Evolutionary conservation across 2,113 vertebrate species (phyloP), one percentile per base, ranked within the genome.

Genomic region (Siniperca chuatsi): DNA sequence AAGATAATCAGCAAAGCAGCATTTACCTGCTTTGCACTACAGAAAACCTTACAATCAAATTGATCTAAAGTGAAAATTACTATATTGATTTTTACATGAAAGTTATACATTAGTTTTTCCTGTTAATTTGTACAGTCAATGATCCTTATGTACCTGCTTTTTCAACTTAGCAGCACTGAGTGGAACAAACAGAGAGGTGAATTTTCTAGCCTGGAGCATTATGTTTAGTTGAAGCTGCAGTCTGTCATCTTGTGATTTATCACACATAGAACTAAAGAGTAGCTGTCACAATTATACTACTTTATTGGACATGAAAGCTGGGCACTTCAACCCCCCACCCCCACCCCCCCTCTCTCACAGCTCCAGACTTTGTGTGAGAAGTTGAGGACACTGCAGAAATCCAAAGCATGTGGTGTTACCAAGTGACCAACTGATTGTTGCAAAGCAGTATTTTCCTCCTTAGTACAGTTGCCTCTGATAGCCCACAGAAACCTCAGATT

Each of bases 211-310:
- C 90, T 58, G 46, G 57, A 92, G 94, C 83, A 81, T 92, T 94
- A 86, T 92, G 87, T 94, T 95, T 92, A 92, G 92, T 92, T 25
- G 86, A 90, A 95, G 85, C 91, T 92, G 92, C 93, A 89, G 92
- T 89, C 92, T 93, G 92, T 93, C 93, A 92, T 90, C 84, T 85
- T 74, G 87, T 93, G 94, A 95, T 96, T 95, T 94, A 95, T 96
- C 89, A 85, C 92, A 91, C 79, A 18, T 66, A 81, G 16, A 70
- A 74, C 81, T 92, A 90, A 92, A 89, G 89, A 90, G 83, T 91
- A 88, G 90, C 84, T 83, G 60, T 94, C 91, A 78, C 91, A 90
- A 94, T 94, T 91, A 90, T 90, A 89, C 83, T 84, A 91, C 83
- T 87, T 93, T 91, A 93, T 93, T 92, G 93, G 90, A 94, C 76